Conservation (phyloP, 2,113 vertebrate species). For the Pionites leucogaster region DNA sequence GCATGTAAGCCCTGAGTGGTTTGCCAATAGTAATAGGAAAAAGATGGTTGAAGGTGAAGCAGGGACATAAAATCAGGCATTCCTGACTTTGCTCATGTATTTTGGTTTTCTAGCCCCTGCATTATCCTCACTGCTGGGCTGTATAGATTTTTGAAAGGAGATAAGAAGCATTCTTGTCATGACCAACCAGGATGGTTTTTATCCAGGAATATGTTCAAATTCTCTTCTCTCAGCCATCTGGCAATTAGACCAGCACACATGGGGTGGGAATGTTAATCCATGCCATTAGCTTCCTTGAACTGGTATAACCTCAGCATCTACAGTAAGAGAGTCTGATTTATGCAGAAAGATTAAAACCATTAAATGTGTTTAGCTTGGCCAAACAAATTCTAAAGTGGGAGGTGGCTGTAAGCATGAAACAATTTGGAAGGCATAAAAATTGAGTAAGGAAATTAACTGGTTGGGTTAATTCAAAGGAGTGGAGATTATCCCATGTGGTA, state of each 20-base stretch:
- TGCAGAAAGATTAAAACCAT: not conserved
- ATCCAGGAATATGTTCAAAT: not conserved
- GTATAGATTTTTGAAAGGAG: not conserved
- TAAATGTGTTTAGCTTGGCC: not conserved
- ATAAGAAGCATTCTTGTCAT: not conserved
- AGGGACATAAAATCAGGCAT: not conserved
- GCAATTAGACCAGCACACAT: not conserved
- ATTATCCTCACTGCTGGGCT: not conserved
- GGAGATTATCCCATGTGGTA: not conserved
- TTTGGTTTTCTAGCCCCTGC: not conserved
- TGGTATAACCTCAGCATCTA: not conserved
- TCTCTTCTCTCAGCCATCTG: not conserved
- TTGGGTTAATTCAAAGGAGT: not conserved
- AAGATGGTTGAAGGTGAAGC: not conserved
- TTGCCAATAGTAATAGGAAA: not conserved
- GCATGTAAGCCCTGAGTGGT: not conserved
- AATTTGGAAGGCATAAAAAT: not conserved
- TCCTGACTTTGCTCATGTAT: not conserved
- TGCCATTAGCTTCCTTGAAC: not conserved
- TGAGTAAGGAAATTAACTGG: not conserved
- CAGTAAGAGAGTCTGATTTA: not conserved
- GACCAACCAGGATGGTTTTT: not conserved
- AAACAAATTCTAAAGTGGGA: not conserved
- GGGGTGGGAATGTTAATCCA: not conserved
- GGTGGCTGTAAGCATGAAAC: not conserved